Evolutionary conservation across 2,797 vertebrate species (phyloP), one percentile per base, ranked within the genome.

Genomic region (Chelidonichthys spinosus): DNA sequence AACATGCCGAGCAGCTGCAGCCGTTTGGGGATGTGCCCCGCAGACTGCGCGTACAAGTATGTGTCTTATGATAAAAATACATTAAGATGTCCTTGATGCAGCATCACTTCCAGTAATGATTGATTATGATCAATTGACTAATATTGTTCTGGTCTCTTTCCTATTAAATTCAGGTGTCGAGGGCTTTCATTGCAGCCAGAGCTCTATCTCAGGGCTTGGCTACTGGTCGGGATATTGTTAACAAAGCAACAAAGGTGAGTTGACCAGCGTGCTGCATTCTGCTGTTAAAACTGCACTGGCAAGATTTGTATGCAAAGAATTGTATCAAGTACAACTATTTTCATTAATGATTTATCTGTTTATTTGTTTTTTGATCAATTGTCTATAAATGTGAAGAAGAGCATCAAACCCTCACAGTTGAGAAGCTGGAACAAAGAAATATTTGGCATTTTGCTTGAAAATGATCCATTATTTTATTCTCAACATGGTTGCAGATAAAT

Each of bases 11-110:
- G 18, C 94, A 96, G 77, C 93, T 97, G 69, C 95, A 94, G 78
- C 96, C 96, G 0, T 97, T 97, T 7, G 96, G 96, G 71, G 96
- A 97, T n/a, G 91, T 95, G 46, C 96, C 96, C 4, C 95, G 94
- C 46, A 96, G 94, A 85, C 93, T 97, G 65, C 94, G 95, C 7
- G 90, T 95, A 35, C 96, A 97, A 92, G 96, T 97, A 86, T 82
- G 91, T 83, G 36, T 17, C 25, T 7, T 36, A 4, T 53, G 35
- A 58, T 65, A 0, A 25, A 35, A 25, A 63, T 0, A 8, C 0
- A 1, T 4, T 18, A 5, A 61, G 33, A 46, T 10, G n/a, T 4
- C 49, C 65, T 39, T 15, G 0, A 40, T 11, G 13, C 17, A 37
- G 17, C 7, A 4, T 8, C 36, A 18, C 10, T 3, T 55, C 3